Evolutionary conservation across 1,140 invertebrate genomes (phyloP), one percentile per base, ranked within the genome.

Genomic region (Trichomalopsis sarcophagae): DNA sequence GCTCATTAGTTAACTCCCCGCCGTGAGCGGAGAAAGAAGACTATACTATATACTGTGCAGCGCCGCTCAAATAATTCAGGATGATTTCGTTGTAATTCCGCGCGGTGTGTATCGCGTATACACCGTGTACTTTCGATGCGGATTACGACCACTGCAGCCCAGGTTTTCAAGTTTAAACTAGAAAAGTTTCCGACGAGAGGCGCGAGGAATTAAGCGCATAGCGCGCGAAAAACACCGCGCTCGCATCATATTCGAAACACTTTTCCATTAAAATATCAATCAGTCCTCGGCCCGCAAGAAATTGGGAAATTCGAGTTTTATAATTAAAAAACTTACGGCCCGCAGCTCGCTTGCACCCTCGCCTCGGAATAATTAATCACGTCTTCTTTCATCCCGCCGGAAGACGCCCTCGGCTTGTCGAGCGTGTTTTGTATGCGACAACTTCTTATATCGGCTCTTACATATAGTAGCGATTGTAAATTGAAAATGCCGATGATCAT

Each of bases 261-360:
- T 68, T 77, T 77, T 50, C 74, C 62, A 77, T 77, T 77, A 69
- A 69, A 83, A 69, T 77, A 69, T 44, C 40, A 66, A 82, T 83
- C 40, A 77, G 27, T 74, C 33, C 33, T 44, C 62, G 30, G 17
- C 2, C 40, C 7, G 40, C 36, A 4, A 13, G 36, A 81, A 69
- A 83, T 83, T 40, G n/a, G 50, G 36, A 36, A 76, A 83, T 78
- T 83, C 40, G n/a, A 77, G 62, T 68, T 78, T 83, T 44, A 69
- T 77, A 77, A 83, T 83, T 77, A 83, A 83, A 83, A 83, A 83
- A 83, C 21, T 83, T 83, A 47, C 47, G n/a, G 2, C 1, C 27
- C 27, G 27, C 27, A 27, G 2, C 21, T 11, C 40, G 27, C 27
- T 27, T 44, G 0, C 33, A 36, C 40, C 40, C 10, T 10, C 44